Evolutionary conservation across 2,113 vertebrate genomes (phyloP).

Genomic region (Lophochroa leadbeateri): DNA sequence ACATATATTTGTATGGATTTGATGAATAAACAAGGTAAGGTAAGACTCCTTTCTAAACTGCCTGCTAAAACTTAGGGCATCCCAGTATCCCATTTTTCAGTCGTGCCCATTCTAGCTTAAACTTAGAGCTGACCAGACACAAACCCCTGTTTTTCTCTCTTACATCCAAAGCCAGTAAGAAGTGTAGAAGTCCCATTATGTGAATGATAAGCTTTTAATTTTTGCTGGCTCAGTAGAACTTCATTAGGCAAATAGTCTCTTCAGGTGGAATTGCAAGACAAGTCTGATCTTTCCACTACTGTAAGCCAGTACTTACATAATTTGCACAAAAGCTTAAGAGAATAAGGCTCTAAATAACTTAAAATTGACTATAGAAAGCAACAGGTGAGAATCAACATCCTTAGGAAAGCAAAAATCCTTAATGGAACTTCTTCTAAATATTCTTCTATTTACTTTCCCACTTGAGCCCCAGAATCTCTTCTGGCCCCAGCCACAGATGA

Average conservation of each 20-base stretch:
- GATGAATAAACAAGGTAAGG: neutral
- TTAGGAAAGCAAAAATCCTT: neutral
- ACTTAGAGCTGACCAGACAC: neutral
- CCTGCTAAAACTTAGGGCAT: neutral
- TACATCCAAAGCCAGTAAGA: neutral
- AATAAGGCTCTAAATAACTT: neutral
- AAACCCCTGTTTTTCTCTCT: neutral
- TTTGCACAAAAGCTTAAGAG: neutral
- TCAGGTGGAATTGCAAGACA: no score
- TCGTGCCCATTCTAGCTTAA: neutral
- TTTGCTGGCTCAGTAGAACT: neutral
- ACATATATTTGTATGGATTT: neutral
- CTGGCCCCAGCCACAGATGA: accelerated
- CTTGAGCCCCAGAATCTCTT: neutral
- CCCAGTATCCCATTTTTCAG: neutral
- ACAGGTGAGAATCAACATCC: neutral
- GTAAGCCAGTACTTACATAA: neutral
- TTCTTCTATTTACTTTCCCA: neutral
- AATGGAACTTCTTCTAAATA: neutral
- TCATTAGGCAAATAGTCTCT: neutral
- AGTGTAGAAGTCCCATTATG: neutral
- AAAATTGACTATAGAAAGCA: neutral
- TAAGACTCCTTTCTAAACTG: neutral
- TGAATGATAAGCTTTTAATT: neutral
- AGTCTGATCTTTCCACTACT: neutral